Evolutionary conservation across 2,113 vertebrate species (phyloP), one percentile per base, ranked within the genome.

Genomic region (Rhombomys opimus): DNA sequence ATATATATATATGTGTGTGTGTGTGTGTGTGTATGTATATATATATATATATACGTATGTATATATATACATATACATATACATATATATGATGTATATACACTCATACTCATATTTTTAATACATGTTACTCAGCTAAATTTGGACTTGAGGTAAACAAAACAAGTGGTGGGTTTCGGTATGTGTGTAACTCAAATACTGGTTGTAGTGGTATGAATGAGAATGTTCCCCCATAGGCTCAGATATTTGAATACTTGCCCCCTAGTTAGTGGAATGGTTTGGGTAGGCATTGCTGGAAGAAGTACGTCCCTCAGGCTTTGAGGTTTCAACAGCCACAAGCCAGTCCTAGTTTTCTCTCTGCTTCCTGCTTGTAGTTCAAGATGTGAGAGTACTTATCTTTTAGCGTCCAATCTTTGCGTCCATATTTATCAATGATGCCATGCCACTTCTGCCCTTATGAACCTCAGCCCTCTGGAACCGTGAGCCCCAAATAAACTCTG

Each of bases 121-220:
- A 92, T 78, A 85, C 25, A 61, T 7, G 4, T 65, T 41, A 41
- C 50, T 35, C 32, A 38, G 35, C 76, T 80, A 87, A 80, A 90
- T 82, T 82, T 81, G 32, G 86, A 91, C 89, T 68, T 97, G 78
- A 52, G 15, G 41, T 81, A 82, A 82, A 61, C 3, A 38, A 41
- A 84, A 81, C 23, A 82, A 75, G 65, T 10, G 84, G 32, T 89
- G 50, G 72, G 77, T 92, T 82, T 91, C 77, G 63, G 9, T 86
- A 13, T 82, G 41, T 32, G 12, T 54, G 82, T 9, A 6, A 82
- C 32, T 59, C 38, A 67, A 95, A 77, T 67, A 73, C n/a, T 77
- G 76, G 11, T 52, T 88, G 41, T 67, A 63, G 13, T 15, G 13
- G 14, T 32, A 52, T 80, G 50, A 35, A 35, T 35, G 50, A 80